phyloP scores from a whole-genome alignment of 2,797 vertebrate genomes.

The Chlorospingus semifuscus region DNA sequence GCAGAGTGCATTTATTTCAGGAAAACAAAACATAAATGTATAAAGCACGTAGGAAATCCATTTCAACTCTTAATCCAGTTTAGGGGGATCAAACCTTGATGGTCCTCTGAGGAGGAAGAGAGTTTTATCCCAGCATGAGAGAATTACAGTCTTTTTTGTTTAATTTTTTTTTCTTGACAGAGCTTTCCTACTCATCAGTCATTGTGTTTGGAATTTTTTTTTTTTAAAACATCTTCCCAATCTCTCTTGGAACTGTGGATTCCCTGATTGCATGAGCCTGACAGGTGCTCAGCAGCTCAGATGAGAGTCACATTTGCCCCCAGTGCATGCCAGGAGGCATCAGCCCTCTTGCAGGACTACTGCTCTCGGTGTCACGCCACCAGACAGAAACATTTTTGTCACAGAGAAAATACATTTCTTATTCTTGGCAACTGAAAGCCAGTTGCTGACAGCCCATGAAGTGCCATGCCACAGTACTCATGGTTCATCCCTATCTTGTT shows the following conservation, averaged over 20 bases:
- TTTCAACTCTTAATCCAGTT: constrained; percentile 62
- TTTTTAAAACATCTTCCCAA: background rate
- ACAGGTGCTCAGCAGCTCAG: background rate
- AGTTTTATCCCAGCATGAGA: constrained; percentile 39
- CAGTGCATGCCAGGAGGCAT: background rate
- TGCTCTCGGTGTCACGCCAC: accelerated
- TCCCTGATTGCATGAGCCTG: background rate
- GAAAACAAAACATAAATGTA: background rate
- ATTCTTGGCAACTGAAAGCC: background rate
- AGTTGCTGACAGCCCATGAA: background rate
- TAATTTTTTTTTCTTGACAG: background rate
- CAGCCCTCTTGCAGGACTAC: background rate
- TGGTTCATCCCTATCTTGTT: background rate
- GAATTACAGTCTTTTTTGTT: constrained; percentile 28
- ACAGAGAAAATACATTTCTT: background rate
- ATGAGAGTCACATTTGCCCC: background rate
- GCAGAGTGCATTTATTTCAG: constrained; percentile 64
- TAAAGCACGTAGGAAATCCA: constrained; percentile 63
- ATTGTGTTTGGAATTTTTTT: background rate
- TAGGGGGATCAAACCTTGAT: constrained; percentile 4
- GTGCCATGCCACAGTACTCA: background rate
- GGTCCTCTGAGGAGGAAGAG: constrained; percentile 23
- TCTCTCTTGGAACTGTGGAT: background rate
- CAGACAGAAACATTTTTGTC: background rate
- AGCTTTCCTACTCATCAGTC: background rate